These are phyloP conservation scores for Sylvia borin DNA, from an alignment of 2,797 vertebrate species.

Conservation along the genomic window DNA sequence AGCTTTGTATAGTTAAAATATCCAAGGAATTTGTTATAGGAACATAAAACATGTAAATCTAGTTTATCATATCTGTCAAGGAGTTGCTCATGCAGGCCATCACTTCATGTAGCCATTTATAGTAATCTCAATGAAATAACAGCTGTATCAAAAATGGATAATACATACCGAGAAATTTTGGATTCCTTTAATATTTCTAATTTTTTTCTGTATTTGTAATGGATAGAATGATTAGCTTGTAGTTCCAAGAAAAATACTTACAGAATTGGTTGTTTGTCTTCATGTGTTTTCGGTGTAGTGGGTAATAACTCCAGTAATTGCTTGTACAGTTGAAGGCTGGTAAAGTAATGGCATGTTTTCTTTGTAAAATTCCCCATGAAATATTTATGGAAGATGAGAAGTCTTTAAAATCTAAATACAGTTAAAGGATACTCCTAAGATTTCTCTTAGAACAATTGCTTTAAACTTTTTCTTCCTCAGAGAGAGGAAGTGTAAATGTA, in stretches of 20 bases:
- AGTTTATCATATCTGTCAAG: conserved; percentile 78
- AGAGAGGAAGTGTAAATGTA: not conserved
- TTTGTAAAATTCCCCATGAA: not conserved
- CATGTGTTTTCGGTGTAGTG: not conserved
- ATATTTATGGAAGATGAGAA: not conserved
- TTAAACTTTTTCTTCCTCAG: not conserved
- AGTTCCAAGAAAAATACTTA: not conserved
- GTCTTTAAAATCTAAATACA: not conserved
- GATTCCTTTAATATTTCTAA: conserved; percentile 64
- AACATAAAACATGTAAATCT: conserved; percentile 78
- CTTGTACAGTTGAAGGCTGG: not conserved
- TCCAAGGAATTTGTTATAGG: conserved; percentile 71
- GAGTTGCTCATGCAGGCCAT: conserved; percentile 79
- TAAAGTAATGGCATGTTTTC: not conserved
- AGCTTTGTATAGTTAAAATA: conserved; percentile 72
- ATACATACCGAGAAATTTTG: conserved; percentile 64
- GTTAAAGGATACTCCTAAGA: not conserved
- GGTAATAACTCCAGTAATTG: not conserved
- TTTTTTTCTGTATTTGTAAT: conserved; percentile 43
- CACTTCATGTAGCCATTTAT: conserved; percentile 75
- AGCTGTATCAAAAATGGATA: conserved; percentile 76
- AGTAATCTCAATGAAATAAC: conserved; percentile 78
- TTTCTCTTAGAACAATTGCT: not conserved
- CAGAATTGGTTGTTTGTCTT: not conserved
- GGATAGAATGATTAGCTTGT: conserved; percentile 16